Evolutionary conservation across 1,140 invertebrate genomes (phyloP), one percentile per base, ranked within the genome.

Genomic region (Leptinotarsa undecemlineata): DNA sequence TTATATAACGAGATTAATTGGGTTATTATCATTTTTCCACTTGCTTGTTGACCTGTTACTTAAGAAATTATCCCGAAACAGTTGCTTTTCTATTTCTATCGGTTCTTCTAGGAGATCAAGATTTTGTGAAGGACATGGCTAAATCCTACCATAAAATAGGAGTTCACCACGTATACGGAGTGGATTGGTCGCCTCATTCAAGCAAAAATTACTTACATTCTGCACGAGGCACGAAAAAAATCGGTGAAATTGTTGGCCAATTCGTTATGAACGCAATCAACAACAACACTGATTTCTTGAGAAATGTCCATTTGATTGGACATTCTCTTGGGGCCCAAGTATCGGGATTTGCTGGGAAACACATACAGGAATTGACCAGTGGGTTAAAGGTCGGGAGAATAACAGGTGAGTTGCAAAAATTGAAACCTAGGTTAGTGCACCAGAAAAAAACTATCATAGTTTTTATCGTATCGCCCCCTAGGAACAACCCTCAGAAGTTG

Each of bases 321-420:
- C 89, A 90, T 80, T 90, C 89, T 72, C 76, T 91, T 19, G 90
- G 90, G 0, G 89, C 88, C 0, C 90, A 90, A 60, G 82, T 87
- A 0, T 88, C 89, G 1, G 90, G 89, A 0, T 86, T 88, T n/a
- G 87, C 88, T 0, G 90, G 89, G 3, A 81, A 81, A 13, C 20
- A 60, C 14, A 71, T 82, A 48, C 13, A 21, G 33, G 62, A 77
- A 80, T 4, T 80, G 81, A 87, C 86, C 0, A 33, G 26, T 3
- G 87, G 88, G 2, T 76, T 78, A 14, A 84, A 83, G 60, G 79
- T 92, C 2, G 88, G 87, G 11, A 85, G 91, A 21, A 91, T 93
- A 23, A 89, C 91, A 8, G 76, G 76, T 77, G 51, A 63, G 57
- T 11, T 33, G 33, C 1, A 33, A 33, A 33, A 33, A 33, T 11